Evolutionary conservation across 1,140 invertebrate genomes (phyloP).

Genomic region (Eueides isabella): DNA sequence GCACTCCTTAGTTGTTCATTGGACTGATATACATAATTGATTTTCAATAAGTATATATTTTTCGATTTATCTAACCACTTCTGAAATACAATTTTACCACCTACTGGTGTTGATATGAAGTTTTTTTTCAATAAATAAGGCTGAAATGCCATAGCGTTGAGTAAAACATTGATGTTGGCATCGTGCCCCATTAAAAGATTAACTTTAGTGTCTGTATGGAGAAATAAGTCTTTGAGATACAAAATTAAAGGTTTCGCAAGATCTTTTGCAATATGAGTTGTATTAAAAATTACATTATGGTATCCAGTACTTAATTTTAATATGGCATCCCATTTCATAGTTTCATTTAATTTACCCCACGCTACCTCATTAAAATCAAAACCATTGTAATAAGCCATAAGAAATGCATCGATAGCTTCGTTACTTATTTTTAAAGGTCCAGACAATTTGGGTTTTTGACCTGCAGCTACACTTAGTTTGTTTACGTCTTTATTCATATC

Average conservation of each 20-base stretch:
- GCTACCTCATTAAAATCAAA: slow-evolving; percentile 54
- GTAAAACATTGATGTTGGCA: slow-evolving; percentile 53
- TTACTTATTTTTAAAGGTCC: slow-evolving; percentile 66
- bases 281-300: slow-evolving; percentile 63
- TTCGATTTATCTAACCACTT: slow-evolving; percentile 55
- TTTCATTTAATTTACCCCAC: slow-evolving; percentile 56
- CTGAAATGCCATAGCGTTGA: slow-evolving; percentile 51
- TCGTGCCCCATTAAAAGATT: slow-evolving; percentile 53
- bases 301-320: slow-evolving; percentile 52
- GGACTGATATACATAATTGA: slow-evolving; percentile 66
- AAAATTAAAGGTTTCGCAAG: slow-evolving; percentile 57
- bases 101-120: slow-evolving; percentile 60
- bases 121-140: slow-evolving; percentile 49
- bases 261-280: slow-evolving; percentile 55
- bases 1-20: slow-evolving; percentile 56
- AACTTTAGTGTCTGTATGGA: slow-evolving; percentile 43
- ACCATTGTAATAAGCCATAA: slow-evolving; percentile 72
- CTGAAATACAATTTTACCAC: slow-evolving; percentile 72
- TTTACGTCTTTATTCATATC: slow-evolving; percentile 53
- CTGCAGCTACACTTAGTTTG: slow-evolving; percentile 44
- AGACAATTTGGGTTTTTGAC: slow-evolving; percentile 54
- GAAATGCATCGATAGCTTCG: slow-evolving; percentile 61
- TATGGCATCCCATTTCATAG: slow-evolving; percentile 52
- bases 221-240: slow-evolving; percentile 53
- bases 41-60: slow-evolving; percentile 54